Percentiles rank a stretch among this genome's conserved stretches.
phyloP scores from a whole-genome alignment of 1,140 invertebrate genomes.

The Aphelenchoides avenae region DNA sequence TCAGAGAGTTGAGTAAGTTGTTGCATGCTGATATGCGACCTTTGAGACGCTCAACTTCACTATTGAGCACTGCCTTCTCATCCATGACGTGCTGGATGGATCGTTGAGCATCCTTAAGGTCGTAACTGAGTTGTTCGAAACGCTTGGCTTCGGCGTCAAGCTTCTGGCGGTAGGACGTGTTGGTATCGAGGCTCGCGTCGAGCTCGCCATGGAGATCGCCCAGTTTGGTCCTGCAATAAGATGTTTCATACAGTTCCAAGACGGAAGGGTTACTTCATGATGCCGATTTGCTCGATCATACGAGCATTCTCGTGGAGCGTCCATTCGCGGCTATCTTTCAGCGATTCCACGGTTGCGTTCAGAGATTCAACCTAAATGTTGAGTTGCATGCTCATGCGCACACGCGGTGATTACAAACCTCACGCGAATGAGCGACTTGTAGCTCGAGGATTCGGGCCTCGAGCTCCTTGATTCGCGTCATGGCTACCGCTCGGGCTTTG shows the following conservation, averaged over 20 bases:
- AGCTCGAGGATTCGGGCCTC: too few species aligned
- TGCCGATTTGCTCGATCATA: conserved; percentile 45
- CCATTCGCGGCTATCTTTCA: conserved; percentile 53
- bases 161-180: conserved; percentile 22
- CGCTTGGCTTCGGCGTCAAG: conserved; percentile 34
- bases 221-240: conserved; percentile 44
- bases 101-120: conserved; percentile 40
- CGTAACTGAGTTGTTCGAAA: conserved; percentile 34
- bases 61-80: conserved; percentile 41
- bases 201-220: conserved; percentile 46
- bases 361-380: conserved; percentile 43
- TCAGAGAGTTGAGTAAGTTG: neutral
- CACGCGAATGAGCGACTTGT: too few species aligned
- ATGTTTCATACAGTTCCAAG: neutral
- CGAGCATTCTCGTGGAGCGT: conserved; percentile 45
- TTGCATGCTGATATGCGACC: conserved; percentile 28
- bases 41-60: conserved; percentile 52
- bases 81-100: conserved; percentile 36
- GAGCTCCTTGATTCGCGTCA: conserved; percentile 52
- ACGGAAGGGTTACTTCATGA: conserved; percentile 27
- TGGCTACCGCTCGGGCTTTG: conserved; percentile 49
- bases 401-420: too few species aligned
- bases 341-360: conserved; percentile 36
- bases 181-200: conserved; percentile 33
- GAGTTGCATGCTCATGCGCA: too few species aligned